phyloP scores from a whole-genome alignment of 2,113 vertebrate genomes.

The Istiophorus platypterus region DNA sequence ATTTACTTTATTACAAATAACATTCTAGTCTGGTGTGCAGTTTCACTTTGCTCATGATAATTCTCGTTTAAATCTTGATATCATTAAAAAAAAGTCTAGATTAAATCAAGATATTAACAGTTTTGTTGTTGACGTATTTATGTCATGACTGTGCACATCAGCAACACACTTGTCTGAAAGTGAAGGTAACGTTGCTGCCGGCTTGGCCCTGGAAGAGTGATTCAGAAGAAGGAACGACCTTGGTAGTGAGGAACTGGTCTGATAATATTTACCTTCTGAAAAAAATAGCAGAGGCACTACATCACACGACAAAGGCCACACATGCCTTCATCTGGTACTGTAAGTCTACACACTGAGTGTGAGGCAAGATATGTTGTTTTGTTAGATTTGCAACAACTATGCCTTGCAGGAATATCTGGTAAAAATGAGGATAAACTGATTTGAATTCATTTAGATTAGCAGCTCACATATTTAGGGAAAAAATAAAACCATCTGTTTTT shows the following conservation, averaged over 20 bases:
- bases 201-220: too few relatives aligned
- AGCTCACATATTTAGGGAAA: neutral
- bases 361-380: neutral
- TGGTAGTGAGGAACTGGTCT: neutral
- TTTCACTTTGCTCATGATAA: neutral
- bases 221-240: neutral
- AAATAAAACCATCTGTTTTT: conserved; percentile 4
- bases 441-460: neutral
- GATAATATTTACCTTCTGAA: neutral
- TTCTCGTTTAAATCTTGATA: neutral
- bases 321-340: neutral
- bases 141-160: neutral
- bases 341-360: neutral
- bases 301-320: neutral
- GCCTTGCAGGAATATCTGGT: too few relatives aligned
- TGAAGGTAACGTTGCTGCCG: neutral
- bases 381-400: neutral
- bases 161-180: neutral
- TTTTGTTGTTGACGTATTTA: neutral
- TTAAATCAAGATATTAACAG: too few relatives aligned
- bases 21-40: neutral
- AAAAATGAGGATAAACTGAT: too few relatives aligned
- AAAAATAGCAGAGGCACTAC: neutral
- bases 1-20: conserved; percentile 1
- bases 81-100: neutral